phyloP scores from a whole-genome alignment of 1,140 invertebrate genomes.

The Drosophila subpulchrella region DNA sequence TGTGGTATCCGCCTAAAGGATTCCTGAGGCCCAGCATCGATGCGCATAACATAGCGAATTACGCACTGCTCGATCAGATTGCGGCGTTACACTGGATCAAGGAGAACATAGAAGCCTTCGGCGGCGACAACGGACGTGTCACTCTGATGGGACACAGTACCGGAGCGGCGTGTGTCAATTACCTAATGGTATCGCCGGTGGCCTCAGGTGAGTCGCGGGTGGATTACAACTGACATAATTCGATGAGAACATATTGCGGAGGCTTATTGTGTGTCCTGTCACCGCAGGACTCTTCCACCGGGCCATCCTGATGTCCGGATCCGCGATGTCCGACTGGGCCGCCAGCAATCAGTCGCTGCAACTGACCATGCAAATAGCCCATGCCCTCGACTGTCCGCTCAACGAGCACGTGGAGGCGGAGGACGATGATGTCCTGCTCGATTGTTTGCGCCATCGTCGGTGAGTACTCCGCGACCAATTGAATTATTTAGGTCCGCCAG shows the following conservation, averaged over 20 bases:
- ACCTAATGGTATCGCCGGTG: constrained; percentile 94
- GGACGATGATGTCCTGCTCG: constrained; percentile 85
- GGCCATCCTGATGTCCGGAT: constrained; percentile 97
- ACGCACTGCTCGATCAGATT: constrained; percentile 94
- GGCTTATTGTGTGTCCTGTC: neutral
- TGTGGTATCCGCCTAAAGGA: constrained; percentile 85
- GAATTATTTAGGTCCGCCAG: constrained; percentile 65
- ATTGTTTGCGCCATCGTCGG: constrained; percentile 88
- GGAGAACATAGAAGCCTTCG: constrained; percentile 93
- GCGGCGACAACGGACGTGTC: constrained; percentile 93
- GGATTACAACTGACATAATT: constrained; percentile 22
- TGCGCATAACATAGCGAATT: constrained; percentile 91
- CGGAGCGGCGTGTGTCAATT: constrained; percentile 96
- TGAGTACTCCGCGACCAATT: constrained; percentile 69
- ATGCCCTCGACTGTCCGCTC: constrained; percentile 91
- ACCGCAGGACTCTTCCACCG: constrained; percentile 93
- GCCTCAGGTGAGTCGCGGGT: constrained; percentile 86
- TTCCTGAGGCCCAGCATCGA: constrained; percentile 91
- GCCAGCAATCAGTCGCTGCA: constrained; percentile 92
- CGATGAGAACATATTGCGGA: constrained; percentile 20
- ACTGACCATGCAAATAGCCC: constrained; percentile 92
- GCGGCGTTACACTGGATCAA: constrained; percentile 95
- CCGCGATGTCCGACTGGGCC: constrained; percentile 95
- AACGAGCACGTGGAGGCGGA: constrained; percentile 85
- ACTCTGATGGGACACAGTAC: constrained; percentile 97